Percentiles rank a stretch among this genome's conserved stretches.
Conservation (phyloP, 2,113 vertebrate species). For the Odontesthes bonariensis region DNA sequence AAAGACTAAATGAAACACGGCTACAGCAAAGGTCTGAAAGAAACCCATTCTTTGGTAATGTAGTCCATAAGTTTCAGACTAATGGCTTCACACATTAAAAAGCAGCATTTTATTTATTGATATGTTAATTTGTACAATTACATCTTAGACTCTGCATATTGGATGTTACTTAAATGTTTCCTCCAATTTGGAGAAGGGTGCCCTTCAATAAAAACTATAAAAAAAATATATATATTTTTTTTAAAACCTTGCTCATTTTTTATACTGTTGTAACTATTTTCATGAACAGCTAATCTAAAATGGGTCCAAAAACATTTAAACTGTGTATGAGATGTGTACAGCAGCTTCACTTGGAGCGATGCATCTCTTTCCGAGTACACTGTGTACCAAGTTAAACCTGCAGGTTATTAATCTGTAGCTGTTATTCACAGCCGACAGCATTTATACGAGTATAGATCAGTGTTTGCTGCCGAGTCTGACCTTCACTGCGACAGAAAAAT, state of each 20-base stretch:
- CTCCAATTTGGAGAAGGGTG: background rate
- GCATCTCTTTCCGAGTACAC: background rate
- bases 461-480: conserved; percentile 38
- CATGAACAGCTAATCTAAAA: background rate
- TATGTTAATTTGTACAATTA: background rate
- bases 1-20: too few species aligned
- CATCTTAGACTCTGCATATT: background rate
- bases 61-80: background rate
- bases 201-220: background rate
- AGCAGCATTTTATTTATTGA: background rate
- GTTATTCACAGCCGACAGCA: conserved; percentile 40
- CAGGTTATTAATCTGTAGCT: conserved; percentile 30
- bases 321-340: background rate
- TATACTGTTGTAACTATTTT: background rate
- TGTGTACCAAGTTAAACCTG: conserved; percentile 6
- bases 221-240: too few species aligned
- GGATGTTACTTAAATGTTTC: too few species aligned
- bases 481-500: conserved; percentile 50
- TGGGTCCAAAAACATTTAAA: background rate
- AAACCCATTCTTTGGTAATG: too few species aligned
- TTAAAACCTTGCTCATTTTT: background rate
- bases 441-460: background rate
- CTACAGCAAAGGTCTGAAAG: background rate
- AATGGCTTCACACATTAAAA: background rate
- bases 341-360: background rate